Conservation (phyloP, 2,797 vertebrate species). For the Sebastes alutus region DNA sequence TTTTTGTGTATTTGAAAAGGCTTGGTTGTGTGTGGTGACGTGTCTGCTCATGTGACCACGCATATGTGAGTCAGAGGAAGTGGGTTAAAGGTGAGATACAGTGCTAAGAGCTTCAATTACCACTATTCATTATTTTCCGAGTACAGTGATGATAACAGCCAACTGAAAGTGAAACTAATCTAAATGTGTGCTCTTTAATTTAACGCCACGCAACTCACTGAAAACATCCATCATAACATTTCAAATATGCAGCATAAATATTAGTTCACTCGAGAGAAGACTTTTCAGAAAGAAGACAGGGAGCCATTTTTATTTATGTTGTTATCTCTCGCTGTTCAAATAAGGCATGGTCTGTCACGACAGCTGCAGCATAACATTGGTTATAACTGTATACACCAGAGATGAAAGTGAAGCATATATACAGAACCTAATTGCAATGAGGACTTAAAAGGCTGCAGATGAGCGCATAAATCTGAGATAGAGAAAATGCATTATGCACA, state of each 20-base stretch:
- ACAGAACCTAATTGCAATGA: slow-evolving; percentile 66
- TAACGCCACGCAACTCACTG: neutral
- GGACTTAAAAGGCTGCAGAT: slow-evolving; percentile 66
- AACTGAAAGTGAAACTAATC: slow-evolving; percentile 32
- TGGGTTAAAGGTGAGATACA: slow-evolving; percentile 58
- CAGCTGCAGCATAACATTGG: slow-evolving; percentile 32
- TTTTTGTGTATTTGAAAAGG: slow-evolving; percentile 1
- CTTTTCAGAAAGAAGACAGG: neutral
- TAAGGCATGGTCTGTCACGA: slow-evolving; percentile 16
- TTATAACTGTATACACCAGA: slow-evolving; percentile 2
- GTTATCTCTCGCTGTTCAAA: slow-evolving; percentile 3
- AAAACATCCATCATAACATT: neutral
- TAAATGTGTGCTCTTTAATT: neutral
- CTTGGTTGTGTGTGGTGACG: neutral
- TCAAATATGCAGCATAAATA: neutral
- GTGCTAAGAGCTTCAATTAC: slow-evolving; percentile 30
- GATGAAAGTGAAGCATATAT: slow-evolving; percentile 55
- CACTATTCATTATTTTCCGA: slow-evolving; percentile 6
- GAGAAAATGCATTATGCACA: slow-evolving; percentile 67
- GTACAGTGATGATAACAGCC: neutral
- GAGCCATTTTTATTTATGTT: slow-evolving; percentile 9
- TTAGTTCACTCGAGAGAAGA: slow-evolving; percentile 5
- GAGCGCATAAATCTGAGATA: slow-evolving; percentile 67
- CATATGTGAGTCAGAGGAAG: slow-evolving; percentile 61
- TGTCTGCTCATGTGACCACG: slow-evolving; percentile 20